Evolutionary conservation across 2,888 invertebrate species (phyloP).

Genomic region (Quadroppia sp.): DNA sequence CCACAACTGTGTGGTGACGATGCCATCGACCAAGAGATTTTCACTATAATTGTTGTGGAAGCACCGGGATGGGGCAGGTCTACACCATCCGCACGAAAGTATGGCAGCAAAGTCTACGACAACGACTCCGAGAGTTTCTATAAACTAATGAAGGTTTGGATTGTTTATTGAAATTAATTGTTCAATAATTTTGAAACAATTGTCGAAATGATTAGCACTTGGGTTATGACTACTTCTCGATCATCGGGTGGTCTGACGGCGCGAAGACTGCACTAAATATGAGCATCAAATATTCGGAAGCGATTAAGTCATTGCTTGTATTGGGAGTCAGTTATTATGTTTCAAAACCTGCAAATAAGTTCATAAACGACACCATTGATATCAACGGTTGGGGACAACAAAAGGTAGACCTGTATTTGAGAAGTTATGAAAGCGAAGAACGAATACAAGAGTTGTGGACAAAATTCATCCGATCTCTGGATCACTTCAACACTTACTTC

Average conservation of each 20-base stretch:
- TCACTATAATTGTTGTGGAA: constrained; percentile 25
- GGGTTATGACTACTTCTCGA: background rate
- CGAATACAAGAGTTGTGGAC: background rate
- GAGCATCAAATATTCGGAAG: constrained; percentile 50
- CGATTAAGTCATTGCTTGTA: constrained; percentile 50
- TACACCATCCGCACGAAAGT: background rate
- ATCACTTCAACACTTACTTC: background rate
- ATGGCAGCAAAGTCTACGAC: constrained; percentile 1
- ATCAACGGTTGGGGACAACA: background rate
- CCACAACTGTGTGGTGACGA: background rate
- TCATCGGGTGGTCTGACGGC: constrained; percentile 54
- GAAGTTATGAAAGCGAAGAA: background rate
- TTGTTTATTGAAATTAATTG: too few species aligned
- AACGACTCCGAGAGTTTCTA: constrained; percentile 30
- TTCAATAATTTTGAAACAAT: too few species aligned
- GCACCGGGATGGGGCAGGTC: constrained; percentile 38
- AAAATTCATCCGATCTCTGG: background rate
- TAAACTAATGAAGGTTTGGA: constrained; percentile 34
- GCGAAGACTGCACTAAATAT: constrained; percentile 52
- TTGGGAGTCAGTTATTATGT: too few species aligned
- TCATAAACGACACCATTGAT: background rate
- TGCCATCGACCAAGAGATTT: constrained; percentile 8
- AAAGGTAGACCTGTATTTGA: background rate
- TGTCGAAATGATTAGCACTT: too few species aligned
- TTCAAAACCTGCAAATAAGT: background rate